A percentile compares a stretch with the other conserved stretches of the same genome.
Evolutionary conservation across 2,888 invertebrate species (phyloP).

Genomic region (Drosophila paramelanica): DNA sequence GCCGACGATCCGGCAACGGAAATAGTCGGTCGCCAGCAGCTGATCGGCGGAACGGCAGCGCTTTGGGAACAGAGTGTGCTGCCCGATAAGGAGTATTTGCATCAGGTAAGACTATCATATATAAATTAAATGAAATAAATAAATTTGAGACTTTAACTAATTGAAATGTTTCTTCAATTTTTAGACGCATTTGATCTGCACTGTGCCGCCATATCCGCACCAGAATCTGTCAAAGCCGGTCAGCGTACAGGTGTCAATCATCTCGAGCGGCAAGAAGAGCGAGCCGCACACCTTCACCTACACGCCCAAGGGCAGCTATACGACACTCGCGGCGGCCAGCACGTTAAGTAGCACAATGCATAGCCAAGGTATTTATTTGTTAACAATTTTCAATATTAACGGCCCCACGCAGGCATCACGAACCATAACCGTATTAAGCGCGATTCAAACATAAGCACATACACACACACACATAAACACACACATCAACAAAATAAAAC

Average conservation of each 20-base stretch:
- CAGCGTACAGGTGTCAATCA: slow-evolving; percentile 91
- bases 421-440: slow-evolving; percentile 31
- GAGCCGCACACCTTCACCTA: slow-evolving; percentile 94
- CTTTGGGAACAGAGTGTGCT: slow-evolving; percentile 92
- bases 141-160: neutral
- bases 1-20: slow-evolving; percentile 69
- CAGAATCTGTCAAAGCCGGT: slow-evolving; percentile 89
- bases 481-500: slow-evolving; percentile 2
- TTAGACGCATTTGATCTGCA: slow-evolving; percentile 94
- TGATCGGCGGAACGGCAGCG: slow-evolving; percentile 85
- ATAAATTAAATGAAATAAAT: no score
- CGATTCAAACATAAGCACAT: slow-evolving; percentile 30
- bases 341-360: slow-evolving; percentile 83
- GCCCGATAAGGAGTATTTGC: slow-evolving; percentile 95
- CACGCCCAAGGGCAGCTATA: slow-evolving; percentile 87
- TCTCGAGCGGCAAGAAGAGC: slow-evolving; percentile 94
- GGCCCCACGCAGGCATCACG: slow-evolving; percentile 29
- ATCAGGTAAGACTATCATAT: slow-evolving; percentile 87
- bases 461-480: slow-evolving; percentile 4
- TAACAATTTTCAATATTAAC: slow-evolving; percentile 56
- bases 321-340: slow-evolving; percentile 82
- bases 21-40: slow-evolving; percentile 81
- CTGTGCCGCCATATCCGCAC: slow-evolving; percentile 91
- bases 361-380: slow-evolving; percentile 84
- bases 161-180: neutral